Evolutionary conservation across 2,888 invertebrate genomes (phyloP), one percentile per base, ranked within the genome.

Genomic region (Epinotia bilunana): DNA sequence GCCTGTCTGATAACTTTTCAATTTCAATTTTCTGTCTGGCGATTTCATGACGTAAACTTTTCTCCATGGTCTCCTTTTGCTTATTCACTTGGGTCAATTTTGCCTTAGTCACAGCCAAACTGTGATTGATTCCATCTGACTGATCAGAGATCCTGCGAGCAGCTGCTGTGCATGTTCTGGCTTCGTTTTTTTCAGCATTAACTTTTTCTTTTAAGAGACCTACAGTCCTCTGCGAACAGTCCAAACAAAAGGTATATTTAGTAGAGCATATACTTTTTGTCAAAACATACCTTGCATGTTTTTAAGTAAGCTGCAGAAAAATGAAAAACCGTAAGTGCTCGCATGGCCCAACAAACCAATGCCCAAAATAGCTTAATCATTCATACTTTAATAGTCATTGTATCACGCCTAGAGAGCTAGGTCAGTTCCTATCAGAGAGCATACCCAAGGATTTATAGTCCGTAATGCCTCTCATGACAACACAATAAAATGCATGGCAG

Each of bases 81-180:
- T 93, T 94, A 13, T 86, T 85, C 3, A 90, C 64, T 79, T 88
- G 88, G 18, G 83, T 79, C 23, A 93, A 80, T 80, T 91, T 91
- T 16, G 87, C 83, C 39, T 84, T 86, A 12, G 88, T 85, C 49
- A 89, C 88, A 28, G 86, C 81, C 57, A 91, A 80, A 76, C 88
- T 87, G 69, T 89, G 87, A 57, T 88, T 80, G 73, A 92, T 80
- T 18, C 86, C 87, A 79, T 91, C 89, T n/a, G 91, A 91, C 61
- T 87, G 89, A 74, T 93, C 92, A 0, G 93, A 87, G 58, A 92
- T 87, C 76, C 90, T 87, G 78, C 91, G 93, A 1, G 92, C 92
- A 62, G 92, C 89, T 49, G 91, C 91, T 46, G 93, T 87, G 84
- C 93, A 94, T 16, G 93, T 90, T 79, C 86, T 90, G 2, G 93